Conservation (phyloP, 1,140 invertebrate species). For the Coboldia fuscipes region DNA sequence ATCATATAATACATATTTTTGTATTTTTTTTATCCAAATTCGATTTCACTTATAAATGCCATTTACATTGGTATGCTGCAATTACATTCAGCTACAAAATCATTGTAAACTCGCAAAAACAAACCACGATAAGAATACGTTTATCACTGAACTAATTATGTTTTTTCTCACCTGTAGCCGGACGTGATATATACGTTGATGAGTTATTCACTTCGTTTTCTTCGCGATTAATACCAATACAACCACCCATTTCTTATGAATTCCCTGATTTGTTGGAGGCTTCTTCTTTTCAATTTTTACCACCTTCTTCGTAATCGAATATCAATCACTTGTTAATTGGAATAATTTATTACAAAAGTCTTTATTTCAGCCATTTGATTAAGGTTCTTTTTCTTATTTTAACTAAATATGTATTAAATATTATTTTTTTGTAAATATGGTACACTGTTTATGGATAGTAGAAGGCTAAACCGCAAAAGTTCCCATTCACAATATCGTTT, state of each 20-base stretch:
- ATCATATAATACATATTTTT: not conserved
- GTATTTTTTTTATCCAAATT: slow-evolving; percentile 3
- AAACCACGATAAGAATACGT: slow-evolving; percentile 3
- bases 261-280: too few species aligned
- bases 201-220: slow-evolving; percentile 55
- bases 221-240: slow-evolving; percentile 60
- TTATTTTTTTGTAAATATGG: too few species aligned
- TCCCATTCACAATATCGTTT: too few species aligned
- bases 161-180: slow-evolving; percentile 39
- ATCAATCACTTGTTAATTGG: too few species aligned
- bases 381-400: too few species aligned
- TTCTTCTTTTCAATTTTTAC: too few species aligned
- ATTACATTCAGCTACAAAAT: slow-evolving; percentile 5
- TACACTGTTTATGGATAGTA: too few species aligned
- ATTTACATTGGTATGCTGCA: slow-evolving; percentile 3
- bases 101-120: slow-evolving; percentile 2
- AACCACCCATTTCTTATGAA: slow-evolving; percentile 45
- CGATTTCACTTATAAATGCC: slow-evolving; percentile 4
- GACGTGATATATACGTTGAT: slow-evolving; percentile 50
- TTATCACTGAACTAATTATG: slow-evolving; percentile 6
- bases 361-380: too few species aligned
- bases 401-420: too few species aligned
- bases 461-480: too few species aligned
- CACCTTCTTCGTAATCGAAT: too few species aligned
- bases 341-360: too few species aligned